A percentile compares a stretch with the other conserved stretches of the same genome.
Conservation (phyloP, 2,113 vertebrate species). For the Malurus alboscapulatus region DNA sequence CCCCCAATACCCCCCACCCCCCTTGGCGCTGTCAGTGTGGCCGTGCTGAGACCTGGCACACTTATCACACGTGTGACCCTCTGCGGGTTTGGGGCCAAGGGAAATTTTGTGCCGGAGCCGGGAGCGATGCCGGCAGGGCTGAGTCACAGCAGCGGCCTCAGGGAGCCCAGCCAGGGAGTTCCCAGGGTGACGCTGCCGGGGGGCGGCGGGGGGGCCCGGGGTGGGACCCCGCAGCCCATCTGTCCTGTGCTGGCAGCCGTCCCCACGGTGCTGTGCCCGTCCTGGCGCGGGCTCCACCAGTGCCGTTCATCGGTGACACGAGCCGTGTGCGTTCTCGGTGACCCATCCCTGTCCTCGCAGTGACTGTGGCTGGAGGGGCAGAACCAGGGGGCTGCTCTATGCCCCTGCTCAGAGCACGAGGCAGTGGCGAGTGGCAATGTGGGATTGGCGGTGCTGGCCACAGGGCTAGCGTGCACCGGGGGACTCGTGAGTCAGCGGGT, state of each 20-base stretch:
- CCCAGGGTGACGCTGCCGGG: background rate
- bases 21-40: accelerated
- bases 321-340: background rate
- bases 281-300: accelerated
- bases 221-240: background rate
- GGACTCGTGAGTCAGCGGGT: slow-evolving; percentile 44
- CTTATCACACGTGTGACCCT: background rate
- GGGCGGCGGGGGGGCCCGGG: background rate
- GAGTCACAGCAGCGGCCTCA: background rate
- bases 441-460: background rate
- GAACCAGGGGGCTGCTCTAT: background rate
- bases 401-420: background rate
- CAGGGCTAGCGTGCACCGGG: background rate
- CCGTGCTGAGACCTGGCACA: background rate
- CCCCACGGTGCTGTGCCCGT: background rate
- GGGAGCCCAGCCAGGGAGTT: slow-evolving; percentile 39
- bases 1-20: too few relatives aligned
- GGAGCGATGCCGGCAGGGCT: background rate
- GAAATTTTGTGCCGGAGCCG: background rate
- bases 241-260: background rate
- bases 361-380: accelerated
- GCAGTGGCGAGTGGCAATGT: accelerated
- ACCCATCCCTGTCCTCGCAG: accelerated
- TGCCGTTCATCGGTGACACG: background rate
- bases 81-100: background rate